Conservation (phyloP, 2,888 invertebrate species). For the Dione vanillae region DNA sequence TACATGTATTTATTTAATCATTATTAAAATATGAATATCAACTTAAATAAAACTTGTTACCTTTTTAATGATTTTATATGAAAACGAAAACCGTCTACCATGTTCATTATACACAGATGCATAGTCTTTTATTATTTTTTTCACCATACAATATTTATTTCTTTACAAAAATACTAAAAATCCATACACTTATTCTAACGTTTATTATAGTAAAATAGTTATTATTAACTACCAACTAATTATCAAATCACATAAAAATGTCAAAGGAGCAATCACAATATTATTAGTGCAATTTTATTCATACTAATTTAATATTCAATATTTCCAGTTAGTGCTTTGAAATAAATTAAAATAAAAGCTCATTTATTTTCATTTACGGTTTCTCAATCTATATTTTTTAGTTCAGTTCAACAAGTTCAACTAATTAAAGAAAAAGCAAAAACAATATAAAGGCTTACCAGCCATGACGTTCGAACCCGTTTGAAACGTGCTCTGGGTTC, state of each 20-base stretch:
- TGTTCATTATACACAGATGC: no score
- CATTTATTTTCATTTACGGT: slow-evolving; percentile 41
- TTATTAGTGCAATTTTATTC: no score
- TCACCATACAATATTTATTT: no score
- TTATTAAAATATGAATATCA: no score
- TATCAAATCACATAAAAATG: neutral
- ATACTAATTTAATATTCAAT: neutral
- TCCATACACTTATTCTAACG: no score
- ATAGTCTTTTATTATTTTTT: no score
- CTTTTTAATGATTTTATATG: no score
- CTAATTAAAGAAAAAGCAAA: slow-evolving; percentile 65
- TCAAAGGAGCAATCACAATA: neutral
- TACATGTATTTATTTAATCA: no score
- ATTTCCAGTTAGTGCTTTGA: neutral
- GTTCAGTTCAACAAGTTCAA: slow-evolving; percentile 51
- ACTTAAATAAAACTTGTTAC: no score
- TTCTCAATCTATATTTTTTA: slow-evolving; percentile 53
- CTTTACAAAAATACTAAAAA: no score
- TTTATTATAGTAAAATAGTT: no score
- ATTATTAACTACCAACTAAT: neutral
- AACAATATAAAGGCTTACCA: slow-evolving; percentile 60
- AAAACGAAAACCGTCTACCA: no score
- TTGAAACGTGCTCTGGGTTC: slow-evolving; percentile 60
- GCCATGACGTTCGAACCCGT: slow-evolving; percentile 55
- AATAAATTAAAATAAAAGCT: slow-evolving; percentile 15